Evolutionary conservation across 1,140 invertebrate species (phyloP), one percentile per base, ranked within the genome.

Genomic region (Plutomurus gul): DNA sequence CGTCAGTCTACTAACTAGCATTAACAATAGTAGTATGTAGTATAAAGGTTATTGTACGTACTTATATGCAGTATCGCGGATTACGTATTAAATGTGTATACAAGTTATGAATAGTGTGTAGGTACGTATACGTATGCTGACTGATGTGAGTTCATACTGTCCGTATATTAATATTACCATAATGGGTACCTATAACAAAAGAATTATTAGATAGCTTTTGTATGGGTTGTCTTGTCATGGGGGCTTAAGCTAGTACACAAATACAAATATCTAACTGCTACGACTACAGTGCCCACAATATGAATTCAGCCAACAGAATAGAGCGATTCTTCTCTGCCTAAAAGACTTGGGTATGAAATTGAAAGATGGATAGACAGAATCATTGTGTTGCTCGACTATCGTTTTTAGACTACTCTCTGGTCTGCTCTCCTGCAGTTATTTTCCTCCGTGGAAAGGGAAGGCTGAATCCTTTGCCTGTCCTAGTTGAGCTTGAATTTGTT

Each of bases 351-450:
- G 51, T 27, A 25, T 56, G 51, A 65, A 65, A 65, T 65, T 65
- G 56, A 65, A 65, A 65, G 56, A 65, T 65, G 56, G 56, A 33
- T 65, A 65, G 56, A 65, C 56, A 65, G 56, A 65, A 25, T 33
- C 56, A 65, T 33, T 30, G 56, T 36, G 56, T 33, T 30, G 36
- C 56, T 65, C 27, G 30, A n/a, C 56, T 65, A 43, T n/a, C n/a
- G n/a, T n/a, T n/a, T n/a, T n/a, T n/a, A n/a, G n/a, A n/a, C n/a
- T n/a, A n/a, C n/a, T n/a, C n/a, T n/a, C n/a, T n/a, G n/a, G n/a
- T n/a, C n/a, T n/a, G n/a, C n/a, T n/a, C n/a, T n/a, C n/a, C n/a
- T n/a, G n/a, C n/a, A n/a, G n/a, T n/a, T n/a, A n/a, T n/a, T n/a
- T n/a, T n/a, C n/a, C n/a, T n/a, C n/a, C n/a, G n/a, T n/a, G n/a